phyloP scores from a whole-genome alignment of 2,888 invertebrate genomes.

The Pecten maximus region DNA sequence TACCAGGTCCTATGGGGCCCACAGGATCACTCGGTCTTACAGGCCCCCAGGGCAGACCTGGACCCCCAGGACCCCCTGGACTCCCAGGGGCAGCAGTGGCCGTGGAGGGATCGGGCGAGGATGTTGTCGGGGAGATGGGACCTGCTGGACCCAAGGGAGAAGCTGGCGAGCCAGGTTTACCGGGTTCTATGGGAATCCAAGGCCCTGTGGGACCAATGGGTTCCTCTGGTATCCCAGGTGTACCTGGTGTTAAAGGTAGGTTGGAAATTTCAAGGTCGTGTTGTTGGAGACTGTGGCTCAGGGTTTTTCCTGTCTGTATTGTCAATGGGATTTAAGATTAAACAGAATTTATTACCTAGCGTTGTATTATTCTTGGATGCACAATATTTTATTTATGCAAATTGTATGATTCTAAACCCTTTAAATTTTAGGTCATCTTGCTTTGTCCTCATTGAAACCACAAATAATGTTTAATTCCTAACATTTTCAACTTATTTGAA shows the following conservation, averaged over 20 bases:
- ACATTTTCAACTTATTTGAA: too few relatives aligned
- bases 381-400: too few relatives aligned
- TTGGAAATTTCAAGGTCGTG: neutral
- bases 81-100: conserved; percentile 59
- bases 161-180: conserved; percentile 64
- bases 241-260: neutral
- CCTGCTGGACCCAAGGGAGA: conserved; percentile 65
- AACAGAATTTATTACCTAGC: too few relatives aligned
- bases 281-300: neutral
- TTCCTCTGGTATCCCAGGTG: conserved; percentile 36
- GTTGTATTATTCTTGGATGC: too few relatives aligned
- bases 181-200: conserved; percentile 66
- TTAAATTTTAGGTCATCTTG: too few relatives aligned
- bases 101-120: conserved; percentile 57
- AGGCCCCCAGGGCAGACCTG: conserved; percentile 47
- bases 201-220: conserved; percentile 67
- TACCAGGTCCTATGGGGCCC: conserved; percentile 51
- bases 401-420: too few relatives aligned
- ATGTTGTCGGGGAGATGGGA: conserved; percentile 65
- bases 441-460: too few relatives aligned
- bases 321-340: too few relatives aligned
- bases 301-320: neutral
- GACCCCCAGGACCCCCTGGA: conserved; percentile 59
- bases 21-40: neutral
- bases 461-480: too few relatives aligned